Evolutionary conservation across 2,113 vertebrate genomes (phyloP), one percentile per base, ranked within the genome.

Genomic region (Siniperca chuatsi): DNA sequence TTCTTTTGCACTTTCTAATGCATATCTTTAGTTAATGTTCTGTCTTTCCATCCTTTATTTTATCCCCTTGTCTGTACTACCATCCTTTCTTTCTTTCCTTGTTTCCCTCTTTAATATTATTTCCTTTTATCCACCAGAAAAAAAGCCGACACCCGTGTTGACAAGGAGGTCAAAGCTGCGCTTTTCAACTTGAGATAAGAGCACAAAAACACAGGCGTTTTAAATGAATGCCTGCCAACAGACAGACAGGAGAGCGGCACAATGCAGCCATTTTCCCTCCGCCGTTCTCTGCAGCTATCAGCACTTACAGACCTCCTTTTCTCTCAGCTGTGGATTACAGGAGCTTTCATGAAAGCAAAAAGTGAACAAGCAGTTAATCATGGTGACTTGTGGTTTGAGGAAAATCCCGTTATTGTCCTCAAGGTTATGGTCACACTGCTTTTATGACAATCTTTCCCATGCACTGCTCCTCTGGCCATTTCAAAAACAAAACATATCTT

Each of bases 201-300:
- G 42, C 42, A 74, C 33, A 25, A 74, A 80, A 75, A 64, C 46
- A 50, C 50, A 21, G 55, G 20, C 6, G 0, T 44, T 78, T 75
- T 8, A 50, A 65, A 83, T 67, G 77, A 83, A 80, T 4, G 64
- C 23, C 61, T 70, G 81, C 66, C 20, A 79, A 86, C 48, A 71
- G 76, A 87, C 1, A 5, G 4, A 29, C 44, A 21, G 71, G 42
- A 68, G 25, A n/a, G 3, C 5, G 1, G 46, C 37, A 90, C 90
- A 82, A 87, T 62, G 80, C 52, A 8, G 61, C 81, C 50, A 12
- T 66, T 81, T 78, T n/a, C 42, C 65, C 44, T 69, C 48, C 35
- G 8, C 44, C 20, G 66, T 62, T 42, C 37, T 66, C 81, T 76
- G 61, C 71, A 77, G 82, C 79, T 61, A 74, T 91, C 87, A 80